These are phyloP conservation scores for Antennarius striatus DNA, from an alignment of 2,113 vertebrate species.

Conservation along the genomic window DNA sequence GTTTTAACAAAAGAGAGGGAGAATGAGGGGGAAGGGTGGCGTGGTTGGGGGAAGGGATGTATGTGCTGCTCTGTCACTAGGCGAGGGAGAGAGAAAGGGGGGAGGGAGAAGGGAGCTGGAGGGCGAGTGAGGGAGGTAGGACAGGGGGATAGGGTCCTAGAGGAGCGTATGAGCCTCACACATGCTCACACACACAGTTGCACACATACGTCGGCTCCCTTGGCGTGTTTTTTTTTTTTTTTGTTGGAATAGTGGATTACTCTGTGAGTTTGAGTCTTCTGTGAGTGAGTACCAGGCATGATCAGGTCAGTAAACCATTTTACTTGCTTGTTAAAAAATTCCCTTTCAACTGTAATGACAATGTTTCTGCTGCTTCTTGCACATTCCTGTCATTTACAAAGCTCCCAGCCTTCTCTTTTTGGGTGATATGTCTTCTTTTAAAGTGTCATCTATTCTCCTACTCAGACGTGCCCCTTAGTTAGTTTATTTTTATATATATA, in stretches of 20 bases:
- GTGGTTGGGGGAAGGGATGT: constrained; percentile 64
- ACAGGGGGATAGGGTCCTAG: constrained; percentile 63
- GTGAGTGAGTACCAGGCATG: constrained; percentile 41
- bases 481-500: not conserved
- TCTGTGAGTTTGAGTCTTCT: constrained; percentile 15
- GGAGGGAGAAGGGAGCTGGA: constrained; percentile 50
- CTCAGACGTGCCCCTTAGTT: not conserved
- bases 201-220: constrained; percentile 21
- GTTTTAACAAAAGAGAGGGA: constrained; percentile 76
- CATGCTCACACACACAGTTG: constrained; percentile 12
- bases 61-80: constrained; percentile 71
- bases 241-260: constrained; percentile 61
- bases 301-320: constrained; percentile 63
- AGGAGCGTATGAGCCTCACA: constrained; percentile 35
- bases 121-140: constrained; percentile 58
- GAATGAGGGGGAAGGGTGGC: constrained; percentile 51
- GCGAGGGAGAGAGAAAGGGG: constrained; percentile 38
- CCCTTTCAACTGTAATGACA: constrained; percentile 15
- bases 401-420: not conserved
- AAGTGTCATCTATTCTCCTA: not conserved
- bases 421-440: not conserved
- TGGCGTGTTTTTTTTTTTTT: constrained; percentile 21
- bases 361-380: constrained; percentile 23
- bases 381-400: constrained; percentile 39
- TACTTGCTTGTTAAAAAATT: constrained; percentile 12